Conservation (phyloP, 2,888 invertebrate species). For the Masnerella sp. region DNA sequence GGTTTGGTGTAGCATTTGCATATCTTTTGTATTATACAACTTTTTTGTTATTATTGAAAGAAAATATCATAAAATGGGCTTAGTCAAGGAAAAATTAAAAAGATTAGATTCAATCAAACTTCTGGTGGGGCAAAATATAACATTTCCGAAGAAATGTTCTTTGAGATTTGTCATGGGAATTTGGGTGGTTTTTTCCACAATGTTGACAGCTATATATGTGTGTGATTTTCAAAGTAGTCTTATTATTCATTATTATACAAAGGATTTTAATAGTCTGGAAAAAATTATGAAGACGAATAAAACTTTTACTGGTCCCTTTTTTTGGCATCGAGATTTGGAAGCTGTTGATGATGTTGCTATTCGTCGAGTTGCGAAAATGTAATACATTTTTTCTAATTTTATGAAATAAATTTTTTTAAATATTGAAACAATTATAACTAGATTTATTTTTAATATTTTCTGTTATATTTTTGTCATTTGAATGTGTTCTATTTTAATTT, state of each 20-base stretch:
- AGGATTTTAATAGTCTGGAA: not conserved
- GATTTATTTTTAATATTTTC: no score
- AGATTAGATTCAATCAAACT: not conserved
- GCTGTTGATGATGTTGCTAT: not conserved
- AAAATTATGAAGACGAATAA: not conserved
- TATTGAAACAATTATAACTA: no score
- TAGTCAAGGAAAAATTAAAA: not conserved
- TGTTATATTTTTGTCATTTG: no score
- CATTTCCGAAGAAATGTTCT: not conserved
- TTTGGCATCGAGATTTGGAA: not conserved
- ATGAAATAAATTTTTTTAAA: no score
- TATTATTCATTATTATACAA: not conserved
- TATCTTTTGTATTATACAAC: not conserved
- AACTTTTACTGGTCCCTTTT: not conserved
- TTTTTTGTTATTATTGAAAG: not conserved
- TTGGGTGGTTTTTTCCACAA: not conserved
- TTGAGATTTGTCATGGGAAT: not conserved
- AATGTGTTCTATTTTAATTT: no score
- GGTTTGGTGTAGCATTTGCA: not conserved
- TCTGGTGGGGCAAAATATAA: not conserved
- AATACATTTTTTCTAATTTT: no score
- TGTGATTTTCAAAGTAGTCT: not conserved
- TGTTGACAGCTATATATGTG: not conserved
- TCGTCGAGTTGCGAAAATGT: not conserved
- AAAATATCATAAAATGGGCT: not conserved